Conservation (phyloP, 2,113 vertebrate species). For the Hyla sarda region DNA sequence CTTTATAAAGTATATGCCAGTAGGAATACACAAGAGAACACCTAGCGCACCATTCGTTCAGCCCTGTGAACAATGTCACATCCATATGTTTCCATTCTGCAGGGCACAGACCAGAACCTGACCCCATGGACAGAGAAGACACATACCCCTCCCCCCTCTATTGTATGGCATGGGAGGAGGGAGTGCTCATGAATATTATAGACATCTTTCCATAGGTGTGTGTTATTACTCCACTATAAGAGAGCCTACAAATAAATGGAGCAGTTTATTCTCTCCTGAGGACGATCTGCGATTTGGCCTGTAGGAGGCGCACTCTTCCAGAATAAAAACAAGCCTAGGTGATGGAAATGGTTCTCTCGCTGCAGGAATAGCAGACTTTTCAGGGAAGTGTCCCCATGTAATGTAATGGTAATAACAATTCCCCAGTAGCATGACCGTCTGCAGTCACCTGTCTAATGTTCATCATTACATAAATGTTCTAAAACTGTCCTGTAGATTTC, state of each 20-base stretch:
- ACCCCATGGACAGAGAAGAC: slow-evolving; percentile 14
- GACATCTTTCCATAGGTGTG: neutral
- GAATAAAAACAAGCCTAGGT: neutral
- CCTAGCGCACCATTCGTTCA: neutral
- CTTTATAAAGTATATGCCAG: neutral
- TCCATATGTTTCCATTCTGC: slow-evolving; percentile 8
- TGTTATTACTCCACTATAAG: neutral
- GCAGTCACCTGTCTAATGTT: slow-evolving; percentile 58
- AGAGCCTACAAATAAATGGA: neutral
- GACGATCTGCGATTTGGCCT: slow-evolving; percentile 57
- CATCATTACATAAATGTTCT: slow-evolving; percentile 64
- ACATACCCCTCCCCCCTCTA: neutral
- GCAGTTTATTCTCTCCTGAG: neutral
- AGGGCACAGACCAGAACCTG: neutral
- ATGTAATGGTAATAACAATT: slow-evolving; percentile 60
- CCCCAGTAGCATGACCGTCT: slow-evolving; percentile 58
- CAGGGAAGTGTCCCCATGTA: slow-evolving; percentile 6
- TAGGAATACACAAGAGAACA: neutral
- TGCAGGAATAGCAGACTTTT: neutral
- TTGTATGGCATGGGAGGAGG: neutral
- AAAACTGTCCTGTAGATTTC: slow-evolving; percentile 60
- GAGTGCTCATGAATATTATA: neutral
- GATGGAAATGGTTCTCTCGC: neutral
- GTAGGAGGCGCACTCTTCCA: slow-evolving; percentile 56
- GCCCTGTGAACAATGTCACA: neutral